phyloP scores from a whole-genome alignment of 2,113 vertebrate genomes.

The Xyrauchen texanus region DNA sequence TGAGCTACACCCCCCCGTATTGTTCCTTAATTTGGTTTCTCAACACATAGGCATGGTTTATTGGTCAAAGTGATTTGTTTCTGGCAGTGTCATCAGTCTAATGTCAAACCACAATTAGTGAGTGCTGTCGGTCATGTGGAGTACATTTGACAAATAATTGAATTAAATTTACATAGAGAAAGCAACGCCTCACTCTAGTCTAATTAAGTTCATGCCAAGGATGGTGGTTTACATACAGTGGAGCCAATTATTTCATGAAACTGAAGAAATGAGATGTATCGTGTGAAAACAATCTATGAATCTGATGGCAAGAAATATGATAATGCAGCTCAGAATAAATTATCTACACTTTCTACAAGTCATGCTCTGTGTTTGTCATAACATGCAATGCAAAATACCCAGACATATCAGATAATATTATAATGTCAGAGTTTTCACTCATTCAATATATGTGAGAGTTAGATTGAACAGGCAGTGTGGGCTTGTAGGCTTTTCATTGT shows the following conservation, averaged over 20 bases:
- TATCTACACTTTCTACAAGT: neutral
- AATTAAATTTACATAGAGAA: neutral
- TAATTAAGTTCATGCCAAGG: slow-evolving; percentile 8
- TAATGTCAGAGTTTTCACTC: too few relatives aligned
- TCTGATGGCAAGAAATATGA: neutral
- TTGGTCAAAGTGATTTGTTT: neutral
- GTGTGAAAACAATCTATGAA: neutral
- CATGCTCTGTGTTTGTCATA: too few relatives aligned
- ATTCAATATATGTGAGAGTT: too few relatives aligned
- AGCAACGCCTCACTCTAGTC: neutral
- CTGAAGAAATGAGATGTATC: neutral
- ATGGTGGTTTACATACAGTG: slow-evolving; percentile 2
- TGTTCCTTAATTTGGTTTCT: slow-evolving; percentile 8
- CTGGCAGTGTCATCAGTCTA: neutral
- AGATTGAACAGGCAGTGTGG: too few relatives aligned
- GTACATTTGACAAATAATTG: slow-evolving; percentile 5
- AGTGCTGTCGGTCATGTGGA: neutral
- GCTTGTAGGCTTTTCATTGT: too few relatives aligned
- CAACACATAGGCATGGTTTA: neutral
- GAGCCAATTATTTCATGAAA: neutral
- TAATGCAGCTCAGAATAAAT: neutral
- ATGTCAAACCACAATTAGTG: neutral
- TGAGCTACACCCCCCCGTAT: too few relatives aligned
- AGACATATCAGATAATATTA: too few relatives aligned
- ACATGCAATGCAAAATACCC: too few relatives aligned